Base-by-base conservation (phyloP, 2,888 invertebrate genomes). In the Abrostola triplasia region DNA sequence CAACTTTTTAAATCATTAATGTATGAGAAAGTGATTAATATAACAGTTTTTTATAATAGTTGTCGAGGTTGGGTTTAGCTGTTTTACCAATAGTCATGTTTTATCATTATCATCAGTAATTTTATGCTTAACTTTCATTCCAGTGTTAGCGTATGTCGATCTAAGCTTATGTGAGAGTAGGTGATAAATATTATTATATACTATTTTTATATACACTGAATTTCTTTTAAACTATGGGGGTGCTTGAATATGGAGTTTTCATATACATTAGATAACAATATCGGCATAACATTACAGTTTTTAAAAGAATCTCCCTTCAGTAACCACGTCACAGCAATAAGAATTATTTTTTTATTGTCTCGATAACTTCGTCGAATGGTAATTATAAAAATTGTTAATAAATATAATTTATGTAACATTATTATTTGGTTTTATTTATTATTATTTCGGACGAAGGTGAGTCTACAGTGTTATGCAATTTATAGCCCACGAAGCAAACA, bases 381-480 rank as follows among this genome's bases (percentile, higher is more conserved):
- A 88, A 90, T 88, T 90, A 90, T 90, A 87, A 87, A 86, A 90
- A 92, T 91, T 92, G 92, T 93, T 93, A 92, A 92, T 93, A 93
- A 93, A 93, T 92, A 93, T 79, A 79, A 79, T 93, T 92, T 92
- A 92, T 92, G 86, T 92, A 92, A 90, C 86, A 90, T 89, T 88
- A 79, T 82, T 82, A n/a, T 79, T 90, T 88, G 86, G 90, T 92
- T 91, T 88, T 85, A 90, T 92, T 92, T 84, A 81, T 76, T 81
- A 79, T 84, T 81, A 78, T 77, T 76, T 75, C 70, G 72, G 67
- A 71, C 67, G 76, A 82, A 80, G 87, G 90, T 90, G 90, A 89
- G 91, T 91, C 91, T 90, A 90, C 89, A 84, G 92, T 92, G 92
- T 92, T 93, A 93, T 93, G 93, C 94, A 94, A 93, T 93, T 93